A percentile compares a stretch with the other conserved stretches of the same genome.
Evolutionary conservation across 1,140 invertebrate genomes (phyloP).

Genomic region (Achroia grisella): DNA sequence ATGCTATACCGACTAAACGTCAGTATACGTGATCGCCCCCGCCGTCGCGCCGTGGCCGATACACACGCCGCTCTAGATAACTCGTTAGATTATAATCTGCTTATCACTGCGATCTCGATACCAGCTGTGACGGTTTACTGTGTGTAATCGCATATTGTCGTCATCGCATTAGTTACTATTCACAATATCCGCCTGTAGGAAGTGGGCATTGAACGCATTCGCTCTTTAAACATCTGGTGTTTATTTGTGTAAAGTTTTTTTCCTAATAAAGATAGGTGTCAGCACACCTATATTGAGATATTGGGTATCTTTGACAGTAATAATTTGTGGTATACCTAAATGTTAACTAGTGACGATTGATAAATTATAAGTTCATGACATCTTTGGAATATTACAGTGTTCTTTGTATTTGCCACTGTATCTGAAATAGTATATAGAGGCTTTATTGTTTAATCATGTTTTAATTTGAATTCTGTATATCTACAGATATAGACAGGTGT

Average conservation of each 20-base stretch:
- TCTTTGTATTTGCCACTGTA: too few species aligned
- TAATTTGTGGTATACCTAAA: not conserved
- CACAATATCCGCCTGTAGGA: not conserved
- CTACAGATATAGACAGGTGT: too few species aligned
- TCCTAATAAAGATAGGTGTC: too few species aligned
- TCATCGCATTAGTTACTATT: conserved; percentile 3
- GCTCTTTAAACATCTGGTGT: not conserved
- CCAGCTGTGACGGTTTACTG: not conserved
- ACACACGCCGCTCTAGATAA: conserved; percentile 24
- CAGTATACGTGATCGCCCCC: conserved; percentile 32
- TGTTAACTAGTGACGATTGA: not conserved
- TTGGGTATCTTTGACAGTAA: conserved; percentile 24
- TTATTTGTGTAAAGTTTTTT: not conserved
- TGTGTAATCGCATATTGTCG: conserved; percentile 11
- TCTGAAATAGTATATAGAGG: too few species aligned
- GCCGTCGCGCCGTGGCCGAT: conserved; percentile 19
- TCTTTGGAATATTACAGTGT: too few species aligned
- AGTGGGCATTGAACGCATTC: not conserved
- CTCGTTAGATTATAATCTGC: conserved; percentile 9
- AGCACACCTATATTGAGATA: conserved; percentile 1
- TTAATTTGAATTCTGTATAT: too few species aligned
- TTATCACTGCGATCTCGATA: conserved; percentile 20
- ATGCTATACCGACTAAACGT: conserved; percentile 31
- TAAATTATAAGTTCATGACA: not conserved
- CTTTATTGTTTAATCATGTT: too few species aligned